Conservation (phyloP, 2,888 invertebrate species). For the Thymelicus sylvestris region DNA sequence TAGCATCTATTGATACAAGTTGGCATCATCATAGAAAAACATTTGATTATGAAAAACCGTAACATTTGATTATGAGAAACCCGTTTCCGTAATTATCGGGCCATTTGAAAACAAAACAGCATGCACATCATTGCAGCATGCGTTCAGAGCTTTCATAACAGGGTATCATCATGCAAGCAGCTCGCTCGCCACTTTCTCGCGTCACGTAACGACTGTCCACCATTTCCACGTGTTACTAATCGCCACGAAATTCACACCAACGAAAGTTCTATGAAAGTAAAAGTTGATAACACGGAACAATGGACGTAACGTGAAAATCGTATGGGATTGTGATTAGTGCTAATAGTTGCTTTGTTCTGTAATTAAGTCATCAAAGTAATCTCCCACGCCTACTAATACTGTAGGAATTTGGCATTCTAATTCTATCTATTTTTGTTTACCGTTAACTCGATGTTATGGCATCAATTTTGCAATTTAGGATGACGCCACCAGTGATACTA, state of each 20-base stretch:
- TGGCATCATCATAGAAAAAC: too few relatives aligned
- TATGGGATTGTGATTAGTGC: slow-evolving; percentile 21
- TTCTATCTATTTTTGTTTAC: neutral
- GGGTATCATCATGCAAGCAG: slow-evolving; percentile 40
- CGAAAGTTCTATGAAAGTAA: slow-evolving; percentile 36
- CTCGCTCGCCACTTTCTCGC: slow-evolving; percentile 40
- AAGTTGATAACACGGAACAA: slow-evolving; percentile 35
- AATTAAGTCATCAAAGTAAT: slow-evolving; percentile 25
- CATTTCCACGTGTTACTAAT: slow-evolving; percentile 26
- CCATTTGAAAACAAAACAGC: slow-evolving; percentile 19
- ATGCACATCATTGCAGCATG: neutral
- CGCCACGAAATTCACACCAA: slow-evolving; percentile 37
- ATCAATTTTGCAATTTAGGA: neutral
- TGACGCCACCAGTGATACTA: too few relatives aligned
- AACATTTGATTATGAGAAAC: too few relatives aligned
- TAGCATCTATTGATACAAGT: too few relatives aligned
- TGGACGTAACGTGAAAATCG: slow-evolving; percentile 25
- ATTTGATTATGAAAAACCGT: too few relatives aligned
- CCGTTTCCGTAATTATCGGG: neutral
- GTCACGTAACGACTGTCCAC: slow-evolving; percentile 35
- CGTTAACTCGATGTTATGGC: neutral
- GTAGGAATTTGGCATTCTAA: neutral
- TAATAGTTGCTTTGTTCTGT: slow-evolving; percentile 29
- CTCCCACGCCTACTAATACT: slow-evolving; percentile 16
- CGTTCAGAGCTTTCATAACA: slow-evolving; percentile 33